Evolutionary conservation across 2,797 vertebrate species (phyloP).

Genomic region (Atherinosoma microstoma): DNA sequence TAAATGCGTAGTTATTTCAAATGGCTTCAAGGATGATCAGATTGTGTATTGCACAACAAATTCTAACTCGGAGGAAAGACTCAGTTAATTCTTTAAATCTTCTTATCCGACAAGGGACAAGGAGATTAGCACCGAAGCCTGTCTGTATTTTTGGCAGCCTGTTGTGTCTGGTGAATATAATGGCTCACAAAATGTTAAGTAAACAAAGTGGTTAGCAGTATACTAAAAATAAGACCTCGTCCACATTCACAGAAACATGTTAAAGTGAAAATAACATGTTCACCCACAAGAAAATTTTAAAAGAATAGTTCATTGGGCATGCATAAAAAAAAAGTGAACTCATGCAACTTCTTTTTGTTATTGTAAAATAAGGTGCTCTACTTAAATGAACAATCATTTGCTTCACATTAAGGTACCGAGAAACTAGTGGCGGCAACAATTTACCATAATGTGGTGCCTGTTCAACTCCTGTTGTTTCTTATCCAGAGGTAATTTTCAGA

Average conservation of each 20-base stretch:
- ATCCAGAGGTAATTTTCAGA: slow-evolving; percentile 50
- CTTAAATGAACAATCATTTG: slow-evolving; percentile 3
- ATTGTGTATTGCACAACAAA: slow-evolving; percentile 43
- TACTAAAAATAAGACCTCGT: slow-evolving; percentile 26
- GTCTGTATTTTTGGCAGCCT: slow-evolving; percentile 47
- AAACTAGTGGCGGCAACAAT: slow-evolving; percentile 9
- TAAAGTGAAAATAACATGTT: background rate
- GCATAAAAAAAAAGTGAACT: background rate
- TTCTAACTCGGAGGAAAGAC: slow-evolving; percentile 24
- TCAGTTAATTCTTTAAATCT: slow-evolving; percentile 50
- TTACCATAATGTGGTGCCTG: slow-evolving; percentile 5
- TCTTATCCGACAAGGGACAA: slow-evolving; percentile 48
- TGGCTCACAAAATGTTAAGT: slow-evolving; percentile 38
- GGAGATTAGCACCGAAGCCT: slow-evolving; percentile 55
- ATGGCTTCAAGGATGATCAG: slow-evolving; percentile 1
- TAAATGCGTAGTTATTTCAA: slow-evolving; percentile 5
- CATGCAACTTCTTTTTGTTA: background rate
- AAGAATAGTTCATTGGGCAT: background rate
- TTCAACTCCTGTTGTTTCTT: slow-evolving; percentile 24
- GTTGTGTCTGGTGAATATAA: slow-evolving; percentile 44
- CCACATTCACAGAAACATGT: slow-evolving; percentile 1
- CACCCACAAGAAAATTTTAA: background rate
- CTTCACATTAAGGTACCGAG: background rate
- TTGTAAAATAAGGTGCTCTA: background rate
- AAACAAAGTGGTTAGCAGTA: slow-evolving; percentile 45